Evolutionary conservation across 2,113 vertebrate species (phyloP), one percentile per base, ranked within the genome.

Genomic region (Marmota flaviventris): DNA sequence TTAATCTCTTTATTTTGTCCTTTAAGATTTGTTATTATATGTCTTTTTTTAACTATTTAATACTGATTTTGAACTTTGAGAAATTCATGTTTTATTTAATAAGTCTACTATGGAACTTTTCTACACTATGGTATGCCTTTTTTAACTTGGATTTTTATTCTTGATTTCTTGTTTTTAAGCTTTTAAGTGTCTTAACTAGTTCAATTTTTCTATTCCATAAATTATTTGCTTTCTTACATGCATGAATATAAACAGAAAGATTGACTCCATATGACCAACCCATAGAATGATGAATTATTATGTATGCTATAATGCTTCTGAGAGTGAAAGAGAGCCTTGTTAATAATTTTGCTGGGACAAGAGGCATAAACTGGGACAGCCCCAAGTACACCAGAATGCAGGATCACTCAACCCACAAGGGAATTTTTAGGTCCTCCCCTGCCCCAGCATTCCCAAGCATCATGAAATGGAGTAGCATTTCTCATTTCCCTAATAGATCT

Each of bases 11-110:
- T 58, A 34, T 51, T 94, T 88, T 69, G 42, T 85, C 51, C 94
- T 92, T 69, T 81, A 77, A 95, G 51, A 88, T 76, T 86, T 95
- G 75, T 85, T n/a, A 75, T 91, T 89, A 32, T 20, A 56, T 79
- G 25, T 61, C 58, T 81, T 91, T 58, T 72, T 58, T n/a, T 81
- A 89, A 96, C 24, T 72, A 37, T 84, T 96, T 78, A 94, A 67
- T 45, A 67, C 37, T 76, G 42, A 75, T 65, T 84, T 73, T 88
- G 29, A 89, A 51, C 10, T 89, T 69, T 89, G 70, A 56, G 34
- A 39, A 85, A 16, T 76, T 65, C 85, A 65, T 51, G 14, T 72
- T 91, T 91, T 7, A 93, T 34, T 67, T 63, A 86, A 81, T 7
- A 45, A 75, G 39, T 63, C 18, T n/a, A 53, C 85, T 18, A 34